Percentiles rank a stretch among this genome's conserved stretches.
These are phyloP conservation scores for Nomada fucata DNA, from an alignment of 2,888 invertebrate genomes.

Conservation along the genomic window DNA sequence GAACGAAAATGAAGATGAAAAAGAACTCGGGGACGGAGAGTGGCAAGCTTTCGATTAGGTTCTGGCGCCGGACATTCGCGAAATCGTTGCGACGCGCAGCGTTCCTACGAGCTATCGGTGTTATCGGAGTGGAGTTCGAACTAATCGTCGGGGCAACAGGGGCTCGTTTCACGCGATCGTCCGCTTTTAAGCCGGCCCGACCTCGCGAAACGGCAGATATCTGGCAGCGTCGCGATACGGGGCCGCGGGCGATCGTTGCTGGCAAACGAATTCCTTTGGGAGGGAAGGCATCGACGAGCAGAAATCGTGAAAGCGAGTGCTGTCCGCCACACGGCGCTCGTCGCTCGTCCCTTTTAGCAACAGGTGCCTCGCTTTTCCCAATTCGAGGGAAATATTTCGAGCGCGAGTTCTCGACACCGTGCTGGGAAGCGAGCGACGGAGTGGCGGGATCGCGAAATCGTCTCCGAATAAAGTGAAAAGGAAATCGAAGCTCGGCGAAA, in stretches of 20 bases:
- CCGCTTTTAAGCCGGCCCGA: slow-evolving; percentile 23
- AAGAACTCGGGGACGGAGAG: no score
- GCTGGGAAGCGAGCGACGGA: no score
- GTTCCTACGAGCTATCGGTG: background rate
- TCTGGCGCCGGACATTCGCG: no score
- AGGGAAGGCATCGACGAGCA: background rate
- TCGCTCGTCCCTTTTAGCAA: slow-evolving; percentile 56
- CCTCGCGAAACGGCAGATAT: slow-evolving; percentile 8
- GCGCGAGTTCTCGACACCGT: no score
- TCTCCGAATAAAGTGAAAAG: no score
- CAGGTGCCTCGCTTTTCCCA: slow-evolving; percentile 60
- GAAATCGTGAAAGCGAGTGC: slow-evolving; percentile 4
- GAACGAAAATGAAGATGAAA: no score
- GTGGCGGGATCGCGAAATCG: no score
- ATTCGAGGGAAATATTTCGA: background rate
- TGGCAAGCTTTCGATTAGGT: no score
- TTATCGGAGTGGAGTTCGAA: slow-evolving; percentile 40
- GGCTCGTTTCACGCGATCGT: slow-evolving; percentile 24
- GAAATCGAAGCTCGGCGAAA: no score
- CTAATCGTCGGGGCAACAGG: slow-evolving; percentile 19
- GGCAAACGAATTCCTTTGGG: no score
- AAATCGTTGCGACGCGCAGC: no score
- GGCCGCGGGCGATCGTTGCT: no score
- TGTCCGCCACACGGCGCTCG: background rate
- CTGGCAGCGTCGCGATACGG: background rate